Percentiles rank a stretch among this genome's conserved stretches.
These are phyloP conservation scores for Tiliacea aurago DNA, from an alignment of 2,888 invertebrate genomes.

Conservation along the genomic window DNA sequence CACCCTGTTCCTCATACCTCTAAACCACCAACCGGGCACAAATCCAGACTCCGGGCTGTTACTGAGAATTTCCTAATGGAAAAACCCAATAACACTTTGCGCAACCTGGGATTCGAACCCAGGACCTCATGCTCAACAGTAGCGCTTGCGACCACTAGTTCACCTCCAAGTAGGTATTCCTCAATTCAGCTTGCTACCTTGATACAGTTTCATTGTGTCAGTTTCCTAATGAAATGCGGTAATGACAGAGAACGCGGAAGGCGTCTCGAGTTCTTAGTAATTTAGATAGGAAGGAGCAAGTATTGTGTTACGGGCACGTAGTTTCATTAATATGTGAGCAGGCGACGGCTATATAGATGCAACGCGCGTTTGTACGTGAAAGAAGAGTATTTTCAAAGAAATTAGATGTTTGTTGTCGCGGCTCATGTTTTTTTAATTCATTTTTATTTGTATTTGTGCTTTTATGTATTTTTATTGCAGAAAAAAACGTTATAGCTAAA, in stretches of 20 bases:
- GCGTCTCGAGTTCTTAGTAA: constrained; percentile 40
- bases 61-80: too few species aligned
- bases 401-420: background rate
- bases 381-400: constrained; percentile 9
- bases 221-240: constrained; percentile 43
- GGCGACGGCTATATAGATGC: constrained; percentile 10
- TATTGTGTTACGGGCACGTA: constrained; percentile 41
- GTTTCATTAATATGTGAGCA: constrained; percentile 42
- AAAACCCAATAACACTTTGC: too few species aligned
- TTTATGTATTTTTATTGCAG: background rate
- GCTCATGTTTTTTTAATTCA: background rate
- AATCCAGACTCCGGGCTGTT: too few species aligned
- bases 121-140: too few species aligned
- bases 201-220: constrained; percentile 9
- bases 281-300: constrained; percentile 31
- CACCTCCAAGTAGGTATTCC: constrained; percentile 7
- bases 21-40: too few species aligned
- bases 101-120: too few species aligned
- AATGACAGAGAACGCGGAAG: constrained; percentile 46
- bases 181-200: constrained; percentile 13
- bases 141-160: background rate
- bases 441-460: background rate
- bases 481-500: background rate
- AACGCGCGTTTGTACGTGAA: constrained; percentile 10
- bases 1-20: too few species aligned